Percentiles rank a stretch among this genome's conserved stretches.
Conservation (phyloP, 1,140 invertebrate genomes). For the Bombus pyrosoma region DNA sequence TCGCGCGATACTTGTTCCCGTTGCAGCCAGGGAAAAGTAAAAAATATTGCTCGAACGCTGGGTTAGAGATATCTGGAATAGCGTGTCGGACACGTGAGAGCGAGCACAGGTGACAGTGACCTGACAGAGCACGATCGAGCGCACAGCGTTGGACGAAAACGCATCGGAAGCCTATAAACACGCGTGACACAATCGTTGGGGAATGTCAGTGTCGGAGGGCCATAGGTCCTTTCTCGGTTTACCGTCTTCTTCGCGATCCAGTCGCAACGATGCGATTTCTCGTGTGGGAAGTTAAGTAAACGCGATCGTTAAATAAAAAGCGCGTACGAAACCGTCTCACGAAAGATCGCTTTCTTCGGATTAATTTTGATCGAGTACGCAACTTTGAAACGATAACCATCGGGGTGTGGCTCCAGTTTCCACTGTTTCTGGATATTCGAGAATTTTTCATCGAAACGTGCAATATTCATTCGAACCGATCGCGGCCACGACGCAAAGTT, state of each 20-base stretch:
- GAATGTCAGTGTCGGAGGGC: constrained; percentile 70
- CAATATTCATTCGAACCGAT: neutral
- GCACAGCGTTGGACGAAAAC: constrained; percentile 64
- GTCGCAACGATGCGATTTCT: neutral
- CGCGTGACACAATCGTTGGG: constrained; percentile 72
- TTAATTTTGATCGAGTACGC: neutral
- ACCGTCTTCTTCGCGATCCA: no score
- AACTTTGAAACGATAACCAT: neutral
- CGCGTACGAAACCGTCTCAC: no score
- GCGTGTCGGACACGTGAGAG: constrained; percentile 48
- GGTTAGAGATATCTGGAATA: neutral
- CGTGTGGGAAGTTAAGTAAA: neutral
- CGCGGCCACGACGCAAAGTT: neutral
- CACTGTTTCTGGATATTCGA: neutral
- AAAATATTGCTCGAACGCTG: neutral
- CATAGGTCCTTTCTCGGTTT: constrained; percentile 54
- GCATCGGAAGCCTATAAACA: constrained; percentile 66
- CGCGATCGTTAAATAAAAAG: no score
- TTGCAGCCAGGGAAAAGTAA: neutral
- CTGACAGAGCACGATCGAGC: constrained; percentile 31
- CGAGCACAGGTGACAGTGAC: constrained; percentile 53
- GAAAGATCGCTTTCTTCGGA: neutral
- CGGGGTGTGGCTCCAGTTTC: neutral
- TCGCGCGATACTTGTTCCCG: neutral
- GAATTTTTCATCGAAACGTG: neutral